phyloP scores from a whole-genome alignment of 2,888 invertebrate genomes.

The Steinernema hermaphroditum region DNA sequence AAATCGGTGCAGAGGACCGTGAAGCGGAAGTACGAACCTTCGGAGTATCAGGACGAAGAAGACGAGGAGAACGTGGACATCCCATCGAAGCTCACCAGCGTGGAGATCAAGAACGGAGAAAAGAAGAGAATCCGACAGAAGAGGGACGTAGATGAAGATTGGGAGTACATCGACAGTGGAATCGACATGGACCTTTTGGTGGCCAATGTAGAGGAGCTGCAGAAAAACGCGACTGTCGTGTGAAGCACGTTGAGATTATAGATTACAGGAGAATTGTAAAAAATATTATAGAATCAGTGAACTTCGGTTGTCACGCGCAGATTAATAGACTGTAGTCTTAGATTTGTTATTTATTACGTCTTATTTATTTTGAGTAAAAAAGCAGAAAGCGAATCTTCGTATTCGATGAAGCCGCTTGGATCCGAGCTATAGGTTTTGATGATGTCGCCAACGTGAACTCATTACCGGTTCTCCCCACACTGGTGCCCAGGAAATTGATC shows the following conservation, averaged over 20 bases:
- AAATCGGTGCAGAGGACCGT: not conserved
- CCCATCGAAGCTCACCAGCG: not conserved
- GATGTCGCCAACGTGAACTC: too few species aligned
- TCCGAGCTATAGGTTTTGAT: too few species aligned
- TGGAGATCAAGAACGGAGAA: not conserved
- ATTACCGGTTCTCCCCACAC: too few species aligned
- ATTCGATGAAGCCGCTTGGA: too few species aligned
- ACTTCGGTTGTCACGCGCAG: too few species aligned
- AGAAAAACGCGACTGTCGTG: not conserved
- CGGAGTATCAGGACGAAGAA: not conserved
- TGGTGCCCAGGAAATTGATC: too few species aligned
- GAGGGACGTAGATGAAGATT: not conserved
- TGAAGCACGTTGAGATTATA: not conserved
- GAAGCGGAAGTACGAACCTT: not conserved
- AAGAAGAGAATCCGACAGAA: not conserved
- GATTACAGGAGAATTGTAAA: too few species aligned
- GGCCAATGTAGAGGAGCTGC: conserved; percentile 11
- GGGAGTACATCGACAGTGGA: not conserved
- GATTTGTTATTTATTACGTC: too few species aligned
- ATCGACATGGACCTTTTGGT: conserved; percentile 5
- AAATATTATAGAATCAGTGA: too few species aligned
- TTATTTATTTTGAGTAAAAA: too few species aligned
- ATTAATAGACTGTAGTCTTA: too few species aligned
- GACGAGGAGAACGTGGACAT: not conserved
- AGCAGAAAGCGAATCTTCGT: too few species aligned